Evolutionary conservation across 2,797 vertebrate genomes (phyloP).

Genomic region (Notolabrus celidotus): DNA sequence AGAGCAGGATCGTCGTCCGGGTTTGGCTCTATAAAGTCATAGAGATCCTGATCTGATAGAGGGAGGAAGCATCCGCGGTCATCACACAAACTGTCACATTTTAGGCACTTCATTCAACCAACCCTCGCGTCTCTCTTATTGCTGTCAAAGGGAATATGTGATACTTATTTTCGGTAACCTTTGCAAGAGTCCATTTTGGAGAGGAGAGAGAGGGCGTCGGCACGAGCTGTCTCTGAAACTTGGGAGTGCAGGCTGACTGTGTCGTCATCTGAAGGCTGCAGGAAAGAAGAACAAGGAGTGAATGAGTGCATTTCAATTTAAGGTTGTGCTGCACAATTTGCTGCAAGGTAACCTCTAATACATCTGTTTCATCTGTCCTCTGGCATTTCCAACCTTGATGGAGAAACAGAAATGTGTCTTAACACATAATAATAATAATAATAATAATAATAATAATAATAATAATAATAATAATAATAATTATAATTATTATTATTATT

Average conservation of each 20-base stretch:
- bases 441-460: too few relatives aligned
- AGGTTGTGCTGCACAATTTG: not conserved
- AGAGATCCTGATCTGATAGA: conserved; percentile 90
- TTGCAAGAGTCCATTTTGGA: conserved; percentile 90
- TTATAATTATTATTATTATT: too few relatives aligned
- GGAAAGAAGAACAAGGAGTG: conserved; percentile 24
- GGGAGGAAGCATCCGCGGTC: conserved; percentile 80
- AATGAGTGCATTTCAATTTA: not conserved
- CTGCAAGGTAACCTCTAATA: not conserved
- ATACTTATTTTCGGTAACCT: conserved; percentile 80
- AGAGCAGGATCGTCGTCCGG: conserved; percentile 89
- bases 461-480: too few relatives aligned
- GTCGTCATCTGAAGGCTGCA: conserved; percentile 97
- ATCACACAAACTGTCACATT: conserved; percentile 69
- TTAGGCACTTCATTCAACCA: conserved; percentile 76
- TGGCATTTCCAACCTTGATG: too few relatives aligned
- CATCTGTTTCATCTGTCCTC: not conserved
- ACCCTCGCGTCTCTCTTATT: conserved; percentile 68
- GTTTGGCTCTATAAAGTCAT: conserved; percentile 94
- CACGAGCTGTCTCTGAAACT: conserved; percentile 94
- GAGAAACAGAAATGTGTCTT: too few relatives aligned
- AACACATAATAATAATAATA: too few relatives aligned
- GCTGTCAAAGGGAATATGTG: conserved; percentile 67
- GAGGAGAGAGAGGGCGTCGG: conserved; percentile 88
- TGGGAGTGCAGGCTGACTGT: conserved; percentile 98